These are phyloP conservation scores for Brachyopa scutellaris DNA, from an alignment of 2,888 invertebrate species.

Conservation along the genomic window DNA sequence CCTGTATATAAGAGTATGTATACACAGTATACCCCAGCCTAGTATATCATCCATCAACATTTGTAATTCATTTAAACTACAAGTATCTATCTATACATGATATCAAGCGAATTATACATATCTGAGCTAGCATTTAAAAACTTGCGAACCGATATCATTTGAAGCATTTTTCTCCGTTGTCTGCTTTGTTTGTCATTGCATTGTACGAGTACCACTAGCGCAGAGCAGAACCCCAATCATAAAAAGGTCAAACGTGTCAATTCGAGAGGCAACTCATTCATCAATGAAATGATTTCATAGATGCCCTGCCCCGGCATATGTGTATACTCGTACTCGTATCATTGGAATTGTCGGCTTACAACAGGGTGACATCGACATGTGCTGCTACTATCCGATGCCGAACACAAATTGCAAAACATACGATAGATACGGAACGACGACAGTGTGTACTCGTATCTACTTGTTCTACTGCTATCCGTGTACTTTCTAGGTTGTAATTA, in stretches of 20 bases:
- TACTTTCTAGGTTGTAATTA: neutral
- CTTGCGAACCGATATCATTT: neutral
- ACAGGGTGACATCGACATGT: neutral
- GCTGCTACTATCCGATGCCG: neutral
- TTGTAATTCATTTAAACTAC: neutral
- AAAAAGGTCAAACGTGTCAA: slow-evolving; percentile 68
- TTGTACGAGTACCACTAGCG: neutral
- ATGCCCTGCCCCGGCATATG: neutral
- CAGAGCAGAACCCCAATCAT: slow-evolving; percentile 63
- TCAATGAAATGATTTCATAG: slow-evolving; percentile 68
- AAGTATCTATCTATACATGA: neutral
- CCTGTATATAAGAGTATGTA: slow-evolving; percentile 8
- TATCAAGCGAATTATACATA: neutral
- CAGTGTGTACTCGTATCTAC: neutral
- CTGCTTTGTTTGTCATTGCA: no score
- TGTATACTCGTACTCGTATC: neutral
- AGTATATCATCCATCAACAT: neutral
- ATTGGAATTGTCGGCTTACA: neutral
- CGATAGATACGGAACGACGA: no score
- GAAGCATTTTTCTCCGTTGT: neutral
- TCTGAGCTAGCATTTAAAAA: neutral
- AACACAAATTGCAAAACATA: neutral
- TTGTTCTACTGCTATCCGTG: neutral
- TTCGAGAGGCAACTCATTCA: slow-evolving; percentile 59
- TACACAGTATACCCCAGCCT: no score